Evolutionary conservation across 2,888 invertebrate species (phyloP).

Genomic region (Hirudinaria manillensis): DNA sequence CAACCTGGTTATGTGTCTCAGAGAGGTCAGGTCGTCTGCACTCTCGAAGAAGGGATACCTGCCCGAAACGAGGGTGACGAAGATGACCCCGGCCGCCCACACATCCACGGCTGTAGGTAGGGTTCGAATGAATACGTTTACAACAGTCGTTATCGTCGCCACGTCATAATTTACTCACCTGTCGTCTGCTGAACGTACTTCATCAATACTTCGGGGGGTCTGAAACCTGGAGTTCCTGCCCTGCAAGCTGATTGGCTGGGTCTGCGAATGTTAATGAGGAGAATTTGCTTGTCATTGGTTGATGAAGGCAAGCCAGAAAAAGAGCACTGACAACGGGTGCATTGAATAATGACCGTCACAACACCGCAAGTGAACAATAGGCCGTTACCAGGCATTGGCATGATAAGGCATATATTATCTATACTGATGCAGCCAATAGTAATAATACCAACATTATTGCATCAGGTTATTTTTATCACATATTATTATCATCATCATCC

Average conservation of each 20-base stretch:
- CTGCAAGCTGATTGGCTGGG: constrained; percentile 65
- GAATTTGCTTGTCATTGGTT: neutral
- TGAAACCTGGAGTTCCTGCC: constrained; percentile 82
- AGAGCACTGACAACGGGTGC: neutral
- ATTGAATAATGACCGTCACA: neutral
- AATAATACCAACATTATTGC: too few relatives aligned
- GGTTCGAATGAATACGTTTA: neutral
- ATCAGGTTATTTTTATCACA: too few relatives aligned
- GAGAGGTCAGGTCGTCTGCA: constrained; percentile 69
- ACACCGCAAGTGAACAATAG: neutral
- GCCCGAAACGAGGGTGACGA: constrained; percentile 69
- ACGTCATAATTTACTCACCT: constrained; percentile 53
- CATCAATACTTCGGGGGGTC: constrained; percentile 68
- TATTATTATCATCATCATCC: too few relatives aligned
- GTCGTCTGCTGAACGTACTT: constrained; percentile 74
- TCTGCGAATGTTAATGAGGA: neutral
- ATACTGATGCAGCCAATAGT: too few relatives aligned
- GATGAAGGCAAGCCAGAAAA: neutral
- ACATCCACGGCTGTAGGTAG: constrained; percentile 68
- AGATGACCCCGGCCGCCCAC: constrained; percentile 81
- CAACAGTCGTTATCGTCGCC: neutral
- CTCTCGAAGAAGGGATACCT: constrained; percentile 80
- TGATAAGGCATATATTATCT: too few relatives aligned
- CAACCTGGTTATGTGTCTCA: constrained; percentile 74
- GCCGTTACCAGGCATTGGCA: too few relatives aligned